A percentile compares a stretch with the other conserved stretches of the same genome.
These are phyloP conservation scores for Pipistrellus nathusii DNA, from an alignment of 2,797 vertebrate genomes.

Conservation along the genomic window DNA sequence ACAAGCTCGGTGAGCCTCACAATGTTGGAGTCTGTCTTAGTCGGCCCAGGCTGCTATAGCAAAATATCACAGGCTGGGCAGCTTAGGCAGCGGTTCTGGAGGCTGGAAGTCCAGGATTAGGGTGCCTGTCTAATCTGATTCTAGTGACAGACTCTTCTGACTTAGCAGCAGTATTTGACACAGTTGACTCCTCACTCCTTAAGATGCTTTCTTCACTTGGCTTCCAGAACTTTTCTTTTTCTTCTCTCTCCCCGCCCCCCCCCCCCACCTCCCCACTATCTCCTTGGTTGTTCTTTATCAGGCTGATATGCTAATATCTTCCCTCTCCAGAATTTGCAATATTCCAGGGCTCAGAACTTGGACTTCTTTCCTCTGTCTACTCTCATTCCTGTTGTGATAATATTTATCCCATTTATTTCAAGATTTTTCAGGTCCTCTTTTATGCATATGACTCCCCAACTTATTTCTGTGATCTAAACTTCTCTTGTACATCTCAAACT, in stretches of 20 bases:
- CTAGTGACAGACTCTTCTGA: not conserved
- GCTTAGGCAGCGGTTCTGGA: not conserved
- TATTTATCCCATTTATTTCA: not conserved
- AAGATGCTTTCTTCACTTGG: not conserved
- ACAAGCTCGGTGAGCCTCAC: not conserved
- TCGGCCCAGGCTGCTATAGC: not conserved
- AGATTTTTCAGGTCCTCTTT: not conserved
- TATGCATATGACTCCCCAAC: not conserved
- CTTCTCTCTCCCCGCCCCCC: no score
- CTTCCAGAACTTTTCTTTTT: not conserved
- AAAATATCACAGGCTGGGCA: not conserved
- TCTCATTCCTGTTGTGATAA: not conserved
- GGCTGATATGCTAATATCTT: not conserved
- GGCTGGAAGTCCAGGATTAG: not conserved
- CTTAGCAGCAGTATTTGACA: not conserved
- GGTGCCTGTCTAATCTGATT: not conserved
- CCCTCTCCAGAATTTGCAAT: not conserved
- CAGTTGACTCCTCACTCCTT: not conserved
- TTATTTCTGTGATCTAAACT: not conserved
- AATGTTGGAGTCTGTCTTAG: not conserved
- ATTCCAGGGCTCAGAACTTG: not conserved
- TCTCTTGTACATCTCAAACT: not conserved
- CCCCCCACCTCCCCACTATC: fast-evolving
- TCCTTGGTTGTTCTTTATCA: not conserved
- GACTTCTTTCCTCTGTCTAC: not conserved